phyloP scores from a whole-genome alignment of 2,888 invertebrate species.

The Philopedon plagiatum region DNA sequence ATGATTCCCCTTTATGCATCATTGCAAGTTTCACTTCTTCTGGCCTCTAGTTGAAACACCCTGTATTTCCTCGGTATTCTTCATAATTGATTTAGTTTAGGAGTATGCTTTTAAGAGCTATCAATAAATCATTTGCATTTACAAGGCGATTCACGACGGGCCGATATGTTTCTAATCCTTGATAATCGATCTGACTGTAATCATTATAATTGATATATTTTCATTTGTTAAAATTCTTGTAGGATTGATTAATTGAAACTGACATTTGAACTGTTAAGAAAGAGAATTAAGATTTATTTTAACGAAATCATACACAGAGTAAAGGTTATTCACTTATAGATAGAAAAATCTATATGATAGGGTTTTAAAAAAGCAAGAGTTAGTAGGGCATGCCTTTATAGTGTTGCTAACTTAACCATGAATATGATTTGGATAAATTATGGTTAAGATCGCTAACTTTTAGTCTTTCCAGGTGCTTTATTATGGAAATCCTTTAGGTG shows the following conservation, averaged over 20 bases:
- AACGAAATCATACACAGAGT: too few species aligned
- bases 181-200: slow-evolving; percentile 47
- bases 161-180: slow-evolving; percentile 38
- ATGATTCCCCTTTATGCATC: too few species aligned
- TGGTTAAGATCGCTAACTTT: too few species aligned
- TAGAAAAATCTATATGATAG: too few species aligned
- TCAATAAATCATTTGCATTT: slow-evolving; percentile 49
- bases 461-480: too few species aligned
- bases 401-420: too few species aligned
- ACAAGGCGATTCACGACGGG: slow-evolving; percentile 46
- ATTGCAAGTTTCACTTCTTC: too few species aligned
- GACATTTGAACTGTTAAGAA: slow-evolving; percentile 18
- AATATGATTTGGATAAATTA: too few species aligned
- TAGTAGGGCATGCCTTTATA: too few species aligned
- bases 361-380: too few species aligned
- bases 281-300: not conserved
- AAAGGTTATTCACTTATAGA: too few species aligned
- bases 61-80: not conserved
- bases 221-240: slow-evolving; percentile 45
- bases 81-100: slow-evolving; percentile 26
- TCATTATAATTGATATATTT: slow-evolving; percentile 48
- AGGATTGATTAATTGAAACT: slow-evolving; percentile 44
- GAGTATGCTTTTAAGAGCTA: slow-evolving; percentile 29
- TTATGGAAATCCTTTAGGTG: too few species aligned
- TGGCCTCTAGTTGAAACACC: not conserved